Evolutionary conservation across 2,888 invertebrate genomes (phyloP).

Genomic region (Steromphala cineraria): DNA sequence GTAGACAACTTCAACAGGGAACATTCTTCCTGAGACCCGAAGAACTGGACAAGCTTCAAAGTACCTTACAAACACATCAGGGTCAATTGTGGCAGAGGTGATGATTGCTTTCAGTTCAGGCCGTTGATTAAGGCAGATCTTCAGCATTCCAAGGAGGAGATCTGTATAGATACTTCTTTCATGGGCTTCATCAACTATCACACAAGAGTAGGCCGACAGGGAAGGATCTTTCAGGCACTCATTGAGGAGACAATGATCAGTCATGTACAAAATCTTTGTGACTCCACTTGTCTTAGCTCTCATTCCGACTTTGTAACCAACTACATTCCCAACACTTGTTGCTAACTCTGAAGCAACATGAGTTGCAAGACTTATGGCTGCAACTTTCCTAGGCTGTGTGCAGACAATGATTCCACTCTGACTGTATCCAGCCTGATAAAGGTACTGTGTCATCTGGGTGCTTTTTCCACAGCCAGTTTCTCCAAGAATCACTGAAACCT

Average conservation of each 20-base stretch:
- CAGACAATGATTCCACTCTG: constrained; percentile 65
- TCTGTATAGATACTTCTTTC: constrained; percentile 74
- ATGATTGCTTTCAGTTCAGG: constrained; percentile 70
- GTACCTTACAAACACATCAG: constrained; percentile 67
- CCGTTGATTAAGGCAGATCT: constrained; percentile 55
- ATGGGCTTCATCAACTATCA: constrained; percentile 76
- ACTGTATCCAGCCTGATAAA: constrained; percentile 62
- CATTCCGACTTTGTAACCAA: constrained; percentile 71
- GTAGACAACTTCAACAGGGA: constrained; percentile 72
- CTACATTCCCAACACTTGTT: constrained; percentile 58
- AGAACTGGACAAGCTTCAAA: constrained; percentile 67
- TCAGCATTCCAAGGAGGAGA: constrained; percentile 73
- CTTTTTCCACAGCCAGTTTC: constrained; percentile 76
- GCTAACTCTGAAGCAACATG: constrained; percentile 71
- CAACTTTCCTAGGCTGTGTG: constrained; percentile 75
- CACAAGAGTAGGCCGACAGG: constrained; percentile 55
- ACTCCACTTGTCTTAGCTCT: constrained; percentile 36
- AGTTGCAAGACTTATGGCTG: constrained; percentile 72
- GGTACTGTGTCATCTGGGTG: constrained; percentile 74
- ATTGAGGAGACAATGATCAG: constrained; percentile 73
- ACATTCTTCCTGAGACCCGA: constrained; percentile 70
- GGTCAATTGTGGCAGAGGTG: constrained; percentile 75
- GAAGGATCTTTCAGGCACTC: constrained; percentile 64
- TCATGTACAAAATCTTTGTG: constrained; percentile 71
- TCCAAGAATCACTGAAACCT: constrained; percentile 70